Conservation (phyloP, 2,888 invertebrate species). For the Scaptomyza tumidula region DNA sequence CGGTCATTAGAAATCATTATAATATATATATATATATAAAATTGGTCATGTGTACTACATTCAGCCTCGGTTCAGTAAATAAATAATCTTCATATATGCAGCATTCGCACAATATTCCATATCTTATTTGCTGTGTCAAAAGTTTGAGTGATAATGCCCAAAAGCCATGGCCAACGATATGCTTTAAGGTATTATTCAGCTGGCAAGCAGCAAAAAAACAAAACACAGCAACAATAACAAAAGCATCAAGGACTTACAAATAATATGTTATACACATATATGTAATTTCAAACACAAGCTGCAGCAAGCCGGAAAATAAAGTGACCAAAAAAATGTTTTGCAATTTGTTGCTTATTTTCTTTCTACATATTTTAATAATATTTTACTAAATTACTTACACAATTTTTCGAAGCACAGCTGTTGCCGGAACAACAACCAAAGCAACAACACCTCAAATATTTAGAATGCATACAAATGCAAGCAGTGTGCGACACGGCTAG, state of each 20-base stretch:
- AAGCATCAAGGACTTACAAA: conserved; percentile 48
- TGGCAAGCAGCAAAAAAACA: conserved; percentile 15
- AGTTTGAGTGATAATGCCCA: conserved; percentile 45
- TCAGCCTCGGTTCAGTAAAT: neutral
- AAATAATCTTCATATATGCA: conserved; percentile 2
- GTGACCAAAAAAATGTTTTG: conserved; percentile 64
- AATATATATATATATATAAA: neutral
- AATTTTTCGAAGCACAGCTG: conserved; percentile 64
- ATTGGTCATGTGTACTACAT: too few species aligned
- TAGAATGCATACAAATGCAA: conserved; percentile 55
- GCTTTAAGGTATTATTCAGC: conserved; percentile 28
- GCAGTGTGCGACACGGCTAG: neutral
- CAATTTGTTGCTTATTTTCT: conserved; percentile 64
- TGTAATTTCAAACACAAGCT: conserved; percentile 18
- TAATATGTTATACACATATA: conserved; percentile 14
- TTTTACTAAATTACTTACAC: conserved; percentile 75
- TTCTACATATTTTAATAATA: conserved; percentile 52
- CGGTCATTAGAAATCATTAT: neutral
- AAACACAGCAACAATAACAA: conserved; percentile 1
- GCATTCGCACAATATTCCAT: neutral
- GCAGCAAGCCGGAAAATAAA: conserved; percentile 44
- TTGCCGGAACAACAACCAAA: conserved; percentile 47
- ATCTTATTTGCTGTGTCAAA: conserved; percentile 1
- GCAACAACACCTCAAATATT: conserved; percentile 56
- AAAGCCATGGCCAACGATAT: conserved; percentile 31